Evolutionary conservation across 2,888 invertebrate species (phyloP), one percentile per base, ranked within the genome.

Genomic region (Hyposoter didymator): DNA sequence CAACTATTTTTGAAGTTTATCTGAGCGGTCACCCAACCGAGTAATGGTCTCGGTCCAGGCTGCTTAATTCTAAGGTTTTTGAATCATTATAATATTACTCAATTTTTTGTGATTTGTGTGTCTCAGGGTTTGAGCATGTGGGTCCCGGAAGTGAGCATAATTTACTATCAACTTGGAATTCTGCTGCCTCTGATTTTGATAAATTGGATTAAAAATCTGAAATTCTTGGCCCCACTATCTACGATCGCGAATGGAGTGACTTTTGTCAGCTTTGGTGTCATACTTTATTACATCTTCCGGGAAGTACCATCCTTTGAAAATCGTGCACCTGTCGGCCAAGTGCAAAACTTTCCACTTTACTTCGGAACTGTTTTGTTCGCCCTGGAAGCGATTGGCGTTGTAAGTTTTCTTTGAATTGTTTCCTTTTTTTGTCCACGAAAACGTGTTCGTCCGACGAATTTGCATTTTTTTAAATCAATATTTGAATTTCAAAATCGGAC

Each of bases 311-410:
- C 95, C 0, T 94, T 97, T 1, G 95, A 95, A 12, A 95, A 95
- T 62, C 95, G 96, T 84, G 95, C 95, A 4, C 94, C 96, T 0
- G 95, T 96, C 73, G 97, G 97, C 0, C 94, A 95, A 10, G 92
- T 96, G 2, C 94, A 95, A 47, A 95, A 96, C 78, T 97, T 98
- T 91, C 99, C 99, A 0, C 95, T 99, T 1, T 99, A 98, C 95
- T 99, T 99, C 93, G 99, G 99, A 59, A 99, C 99, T 0, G 99
- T 98, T 0, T 95, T 99, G 72, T 99, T 99, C 93, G 98, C 99
- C 0, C 96, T 99, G 90, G 99, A 99, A 95, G 99, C 99, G 78
- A 99, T 99, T 89, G 97, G 97, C 75, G 97, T 97, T 94, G 97
- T 98, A 93, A 95, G 96, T 95, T 85, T 66, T 32, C 2, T 10